Percentiles rank a stretch among this genome's conserved stretches.
Evolutionary conservation across 2,113 vertebrate genomes (phyloP).

Genomic region (Oncorhynchus keta): DNA sequence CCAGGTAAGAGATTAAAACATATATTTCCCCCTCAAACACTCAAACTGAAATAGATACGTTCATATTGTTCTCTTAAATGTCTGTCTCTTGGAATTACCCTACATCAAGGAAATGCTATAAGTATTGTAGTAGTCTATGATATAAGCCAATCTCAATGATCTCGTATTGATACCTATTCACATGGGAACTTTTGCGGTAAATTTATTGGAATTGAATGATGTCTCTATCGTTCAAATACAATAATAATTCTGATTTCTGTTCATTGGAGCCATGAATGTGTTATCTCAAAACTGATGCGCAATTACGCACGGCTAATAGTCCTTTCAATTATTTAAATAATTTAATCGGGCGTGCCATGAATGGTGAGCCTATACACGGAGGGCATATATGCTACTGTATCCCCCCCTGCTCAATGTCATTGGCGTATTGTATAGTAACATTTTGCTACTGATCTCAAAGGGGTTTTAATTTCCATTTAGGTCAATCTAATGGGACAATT

Average conservation of each 20-base stretch:
- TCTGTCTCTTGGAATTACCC: not conserved
- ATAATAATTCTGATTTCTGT: not conserved
- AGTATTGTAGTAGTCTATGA: not conserved
- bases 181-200: no score
- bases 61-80: not conserved
- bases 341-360: conserved; percentile 31
- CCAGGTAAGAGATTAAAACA: conserved; percentile 55
- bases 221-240: no score
- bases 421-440: conserved; percentile 1
- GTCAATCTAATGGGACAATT: conserved; percentile 67
- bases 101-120: no score
- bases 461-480: conserved; percentile 48
- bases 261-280: not conserved
- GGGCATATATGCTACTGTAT: no score
- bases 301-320: not conserved
- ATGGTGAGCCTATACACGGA: not conserved
- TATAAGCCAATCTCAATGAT: not conserved
- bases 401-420: not conserved
- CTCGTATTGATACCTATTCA: no score
- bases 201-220: no score
- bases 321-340: not conserved
- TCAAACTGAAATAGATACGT: not conserved
- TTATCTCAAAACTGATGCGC: not conserved
- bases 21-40: not conserved
- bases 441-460: conserved; percentile 11